Percentiles rank a stretch among this genome's conserved stretches.
These are phyloP conservation scores for Cotesia glomerata DNA, from an alignment of 1,140 invertebrate genomes.

Conservation along the genomic window DNA sequence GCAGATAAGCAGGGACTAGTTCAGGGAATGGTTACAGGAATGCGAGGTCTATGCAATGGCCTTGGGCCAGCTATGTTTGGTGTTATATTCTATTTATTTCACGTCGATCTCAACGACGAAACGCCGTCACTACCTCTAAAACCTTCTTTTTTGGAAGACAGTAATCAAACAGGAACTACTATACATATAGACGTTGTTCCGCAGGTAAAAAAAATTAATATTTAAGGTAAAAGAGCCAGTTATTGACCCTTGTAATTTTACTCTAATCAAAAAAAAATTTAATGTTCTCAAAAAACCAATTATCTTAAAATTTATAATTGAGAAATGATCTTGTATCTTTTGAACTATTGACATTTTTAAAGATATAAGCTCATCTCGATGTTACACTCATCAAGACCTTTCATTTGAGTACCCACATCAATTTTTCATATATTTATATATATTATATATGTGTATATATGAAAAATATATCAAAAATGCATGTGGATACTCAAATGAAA, in stretches of 20 bases:
- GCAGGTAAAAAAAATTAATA: conserved; percentile 42
- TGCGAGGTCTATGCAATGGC: conserved; percentile 88
- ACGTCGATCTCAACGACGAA: conserved; percentile 92
- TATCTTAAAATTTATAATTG: too few relatives aligned
- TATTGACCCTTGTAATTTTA: neutral
- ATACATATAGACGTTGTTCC: conserved; percentile 65
- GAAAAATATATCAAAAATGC: too few relatives aligned
- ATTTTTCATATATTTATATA: too few relatives aligned
- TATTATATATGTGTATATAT: too few relatives aligned
- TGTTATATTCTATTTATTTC: conserved; percentile 97
- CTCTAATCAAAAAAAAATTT: too few relatives aligned
- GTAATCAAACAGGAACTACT: conserved; percentile 59
- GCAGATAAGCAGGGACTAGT: conserved; percentile 97
- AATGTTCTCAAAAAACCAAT: too few relatives aligned
- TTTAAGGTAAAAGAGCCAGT: neutral
- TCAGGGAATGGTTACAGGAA: conserved; percentile 98
- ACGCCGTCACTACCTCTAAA: conserved; percentile 54
- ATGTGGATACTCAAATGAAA: too few relatives aligned
- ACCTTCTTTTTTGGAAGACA: conserved; percentile 56
- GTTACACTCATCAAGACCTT: too few relatives aligned
- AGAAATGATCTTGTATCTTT: too few relatives aligned
- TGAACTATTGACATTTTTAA: too few relatives aligned
- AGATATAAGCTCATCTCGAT: too few relatives aligned
- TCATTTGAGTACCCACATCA: too few relatives aligned
- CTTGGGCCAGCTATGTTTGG: conserved; percentile 89